Evolutionary conservation across 2,888 invertebrate species (phyloP).

Genomic region (Euclidia mi): DNA sequence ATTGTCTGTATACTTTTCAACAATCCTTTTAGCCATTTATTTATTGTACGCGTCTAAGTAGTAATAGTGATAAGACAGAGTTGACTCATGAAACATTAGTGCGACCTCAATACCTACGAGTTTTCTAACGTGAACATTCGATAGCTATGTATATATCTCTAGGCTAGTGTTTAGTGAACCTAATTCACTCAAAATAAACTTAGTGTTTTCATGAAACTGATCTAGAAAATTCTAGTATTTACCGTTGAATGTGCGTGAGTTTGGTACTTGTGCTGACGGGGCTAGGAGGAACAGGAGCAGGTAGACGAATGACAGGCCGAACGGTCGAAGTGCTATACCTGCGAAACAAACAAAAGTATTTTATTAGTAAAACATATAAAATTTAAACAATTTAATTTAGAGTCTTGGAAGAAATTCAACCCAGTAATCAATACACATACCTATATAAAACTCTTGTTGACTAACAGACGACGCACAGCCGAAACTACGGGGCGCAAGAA

Average conservation of each 20-base stretch:
- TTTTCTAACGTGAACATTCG: not conserved
- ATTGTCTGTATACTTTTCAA: not conserved
- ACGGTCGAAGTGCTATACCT: conserved; percentile 96
- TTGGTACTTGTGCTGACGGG: conserved; percentile 94
- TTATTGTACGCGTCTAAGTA: not conserved
- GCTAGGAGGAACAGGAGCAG: conserved; percentile 94
- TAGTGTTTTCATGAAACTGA: not conserved
- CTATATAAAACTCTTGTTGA: too few relatives aligned
- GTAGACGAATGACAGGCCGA: conserved; percentile 94
- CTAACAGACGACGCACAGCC: too few relatives aligned
- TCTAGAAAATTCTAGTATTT: conserved; percentile 44
- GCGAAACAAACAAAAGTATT: conserved; percentile 72
- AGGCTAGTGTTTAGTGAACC: not conserved
- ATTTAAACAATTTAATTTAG: too few relatives aligned
- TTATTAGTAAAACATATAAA: conserved; percentile 2
- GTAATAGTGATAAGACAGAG: conserved; percentile 24
- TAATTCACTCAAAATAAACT: not conserved
- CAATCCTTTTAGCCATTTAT: conserved; percentile 1
- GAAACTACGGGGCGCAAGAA: too few relatives aligned
- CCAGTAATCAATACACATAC: too few relatives aligned
- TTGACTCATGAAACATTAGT: conserved; percentile 14
- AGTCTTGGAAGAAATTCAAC: not conserved
- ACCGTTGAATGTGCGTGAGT: conserved; percentile 91
- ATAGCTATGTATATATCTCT: not conserved
- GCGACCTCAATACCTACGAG: conserved; percentile 16